Evolutionary conservation across 2,113 vertebrate genomes (phyloP).

Genomic region (Zapornia atra): DNA sequence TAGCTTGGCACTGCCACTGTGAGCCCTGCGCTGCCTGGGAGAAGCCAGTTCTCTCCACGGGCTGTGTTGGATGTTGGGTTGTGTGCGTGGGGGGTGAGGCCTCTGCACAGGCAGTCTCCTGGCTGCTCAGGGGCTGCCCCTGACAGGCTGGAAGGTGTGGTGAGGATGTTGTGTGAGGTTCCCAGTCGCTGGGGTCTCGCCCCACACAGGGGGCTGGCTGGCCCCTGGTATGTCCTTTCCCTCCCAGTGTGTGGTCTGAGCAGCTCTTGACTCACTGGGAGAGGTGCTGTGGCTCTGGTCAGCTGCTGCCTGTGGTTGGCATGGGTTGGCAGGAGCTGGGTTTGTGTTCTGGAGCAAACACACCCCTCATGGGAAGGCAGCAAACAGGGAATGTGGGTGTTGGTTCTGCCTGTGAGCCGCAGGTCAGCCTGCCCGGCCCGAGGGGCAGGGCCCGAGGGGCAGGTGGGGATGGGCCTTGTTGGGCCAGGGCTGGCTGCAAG

Average conservation of each 20-base stretch:
- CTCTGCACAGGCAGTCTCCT: fast-evolving
- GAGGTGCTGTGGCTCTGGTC: background rate
- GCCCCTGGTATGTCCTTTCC: background rate
- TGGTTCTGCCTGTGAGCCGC: background rate
- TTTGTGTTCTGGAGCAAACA: background rate
- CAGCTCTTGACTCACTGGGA: background rate
- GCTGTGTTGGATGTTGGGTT: background rate
- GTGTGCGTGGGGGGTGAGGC: background rate
- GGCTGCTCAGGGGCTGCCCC: background rate
- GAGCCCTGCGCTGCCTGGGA: background rate
- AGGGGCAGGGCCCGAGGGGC: too few relatives aligned
- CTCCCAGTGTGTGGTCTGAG: background rate
- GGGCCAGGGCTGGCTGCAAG: background rate
- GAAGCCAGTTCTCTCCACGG: background rate
- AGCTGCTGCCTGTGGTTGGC: fast-evolving
- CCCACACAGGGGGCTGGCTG: fast-evolving
- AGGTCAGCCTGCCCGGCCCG: background rate
- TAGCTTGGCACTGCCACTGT: background rate
- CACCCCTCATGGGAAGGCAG: background rate
- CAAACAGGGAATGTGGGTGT: background rate
- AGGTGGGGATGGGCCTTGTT: background rate
- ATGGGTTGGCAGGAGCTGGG: background rate
- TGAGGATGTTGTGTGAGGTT: background rate
- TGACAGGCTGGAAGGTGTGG: background rate
- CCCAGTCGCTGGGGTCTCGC: background rate